Conservation (phyloP, 2,113 vertebrate species). For the Mugil cephalus region DNA sequence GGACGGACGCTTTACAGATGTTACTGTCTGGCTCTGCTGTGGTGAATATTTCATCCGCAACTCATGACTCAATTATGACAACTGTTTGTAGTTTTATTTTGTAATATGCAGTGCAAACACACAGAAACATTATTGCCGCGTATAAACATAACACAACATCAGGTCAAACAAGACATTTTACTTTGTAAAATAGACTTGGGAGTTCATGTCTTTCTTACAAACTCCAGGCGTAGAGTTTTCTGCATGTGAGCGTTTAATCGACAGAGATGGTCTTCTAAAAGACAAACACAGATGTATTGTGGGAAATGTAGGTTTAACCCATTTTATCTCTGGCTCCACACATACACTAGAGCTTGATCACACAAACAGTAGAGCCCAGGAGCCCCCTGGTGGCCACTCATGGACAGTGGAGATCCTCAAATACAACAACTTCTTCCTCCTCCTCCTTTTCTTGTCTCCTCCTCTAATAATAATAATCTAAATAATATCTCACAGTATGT, state of each 20-base stretch:
- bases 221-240: background rate
- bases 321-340: too few species aligned
- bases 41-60: background rate
- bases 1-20: too few species aligned
- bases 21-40: background rate
- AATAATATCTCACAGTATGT: too few species aligned
- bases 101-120: background rate
- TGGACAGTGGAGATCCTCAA: too few species aligned
- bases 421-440: too few species aligned
- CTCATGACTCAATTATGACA: background rate
- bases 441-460: too few species aligned
- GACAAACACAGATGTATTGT: background rate
- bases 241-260: background rate
- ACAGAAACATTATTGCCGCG: too few species aligned
- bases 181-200: too few species aligned
- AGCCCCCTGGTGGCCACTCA: slow-evolving; percentile 28
- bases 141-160: too few species aligned
- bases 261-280: background rate
- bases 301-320: background rate
- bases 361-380: background rate
- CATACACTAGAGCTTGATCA: too few species aligned
- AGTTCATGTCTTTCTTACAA: background rate
- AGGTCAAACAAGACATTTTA: too few species aligned
- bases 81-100: background rate
- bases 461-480: too few species aligned